These are phyloP conservation scores for Bombus haemorrhoidalis DNA, from an alignment of 1,140 invertebrate genomes.

Conservation along the genomic window DNA sequence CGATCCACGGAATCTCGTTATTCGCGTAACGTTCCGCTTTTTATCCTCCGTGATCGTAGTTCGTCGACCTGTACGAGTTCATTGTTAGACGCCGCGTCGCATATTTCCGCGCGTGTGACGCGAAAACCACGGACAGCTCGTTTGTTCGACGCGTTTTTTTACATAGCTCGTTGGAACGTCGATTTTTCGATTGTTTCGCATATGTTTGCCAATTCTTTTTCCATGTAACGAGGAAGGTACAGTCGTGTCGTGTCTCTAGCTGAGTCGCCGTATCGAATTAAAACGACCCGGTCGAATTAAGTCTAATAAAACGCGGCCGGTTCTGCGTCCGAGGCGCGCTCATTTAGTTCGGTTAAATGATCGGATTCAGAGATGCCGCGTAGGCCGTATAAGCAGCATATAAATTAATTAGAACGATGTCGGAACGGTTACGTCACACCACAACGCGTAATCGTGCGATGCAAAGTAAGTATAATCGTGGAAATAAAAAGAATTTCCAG, in stretches of 20 bases:
- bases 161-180: background rate
- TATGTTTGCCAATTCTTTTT: background rate
- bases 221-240: background rate
- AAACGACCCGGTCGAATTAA: conserved; percentile 65
- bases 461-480: background rate
- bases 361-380: conserved; percentile 21
- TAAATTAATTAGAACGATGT: conserved; percentile 46
- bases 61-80: background rate
- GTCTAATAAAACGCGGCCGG: conserved; percentile 62
- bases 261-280: conserved; percentile 53
- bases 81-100: background rate
- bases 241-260: background rate
- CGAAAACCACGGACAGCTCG: background rate
- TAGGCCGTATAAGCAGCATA: background rate
- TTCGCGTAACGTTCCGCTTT: background rate
- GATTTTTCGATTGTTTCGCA: background rate
- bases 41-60: background rate
- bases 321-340: conserved; percentile 24
- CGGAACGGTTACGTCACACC: background rate
- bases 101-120: no score
- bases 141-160: background rate
- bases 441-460: background rate
- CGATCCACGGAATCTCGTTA: background rate
- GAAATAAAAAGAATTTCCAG: background rate
- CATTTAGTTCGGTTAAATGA: conserved; percentile 30